phyloP scores from a whole-genome alignment of 2,113 vertebrate species.

The Lophochroa leadbeateri region DNA sequence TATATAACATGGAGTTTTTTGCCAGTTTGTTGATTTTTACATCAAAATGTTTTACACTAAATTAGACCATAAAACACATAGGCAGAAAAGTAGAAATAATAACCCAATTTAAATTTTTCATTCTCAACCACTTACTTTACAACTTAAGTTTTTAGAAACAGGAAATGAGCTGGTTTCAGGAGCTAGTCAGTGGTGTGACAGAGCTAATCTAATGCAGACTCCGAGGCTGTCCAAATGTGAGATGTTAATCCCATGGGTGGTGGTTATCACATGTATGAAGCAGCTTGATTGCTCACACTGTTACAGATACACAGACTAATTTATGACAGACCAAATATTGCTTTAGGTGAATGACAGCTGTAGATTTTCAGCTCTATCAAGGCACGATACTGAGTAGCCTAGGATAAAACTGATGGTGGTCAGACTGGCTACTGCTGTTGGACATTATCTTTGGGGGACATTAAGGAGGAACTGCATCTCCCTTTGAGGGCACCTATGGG shows the following conservation, averaged over 20 bases:
- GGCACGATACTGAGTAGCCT: neutral
- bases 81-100: neutral
- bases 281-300: neutral
- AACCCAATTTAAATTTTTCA: neutral
- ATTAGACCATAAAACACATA: neutral
- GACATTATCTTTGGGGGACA: neutral
- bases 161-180: neutral
- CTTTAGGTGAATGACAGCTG: neutral
- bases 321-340: neutral
- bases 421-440: neutral
- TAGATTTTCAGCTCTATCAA: neutral
- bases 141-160: neutral
- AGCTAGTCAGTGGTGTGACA: neutral
- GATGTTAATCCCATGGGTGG: rapidly evolving
- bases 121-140: neutral
- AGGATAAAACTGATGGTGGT: neutral
- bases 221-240: neutral
- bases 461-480: neutral
- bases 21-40: neutral
- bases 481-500: rapidly evolving
- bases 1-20: neutral
- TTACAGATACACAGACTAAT: neutral
- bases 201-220: neutral
- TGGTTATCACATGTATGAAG: rapidly evolving
- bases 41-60: neutral